A percentile compares a stretch with the other conserved stretches of the same genome.
These are phyloP conservation scores for Nymphalis io DNA, from an alignment of 1,140 invertebrate species.

Conservation along the genomic window DNA sequence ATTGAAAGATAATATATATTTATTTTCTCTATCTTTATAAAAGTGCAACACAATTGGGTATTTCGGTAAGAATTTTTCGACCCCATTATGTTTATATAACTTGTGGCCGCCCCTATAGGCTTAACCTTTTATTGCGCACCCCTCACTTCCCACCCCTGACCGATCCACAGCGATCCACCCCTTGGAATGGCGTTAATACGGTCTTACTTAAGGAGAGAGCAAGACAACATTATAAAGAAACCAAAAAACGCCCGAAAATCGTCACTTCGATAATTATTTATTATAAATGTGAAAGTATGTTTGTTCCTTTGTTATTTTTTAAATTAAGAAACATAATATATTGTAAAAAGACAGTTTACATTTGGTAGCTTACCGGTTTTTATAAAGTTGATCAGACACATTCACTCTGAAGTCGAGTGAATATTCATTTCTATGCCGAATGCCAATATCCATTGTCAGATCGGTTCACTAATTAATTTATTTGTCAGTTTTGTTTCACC, in stretches of 20 bases:
- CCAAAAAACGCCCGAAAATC: neutral
- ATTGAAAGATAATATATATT: neutral
- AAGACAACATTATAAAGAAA: slow-evolving; percentile 53
- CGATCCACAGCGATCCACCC: slow-evolving; percentile 56
- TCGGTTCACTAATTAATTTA: too few relatives aligned
- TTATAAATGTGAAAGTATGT: too few relatives aligned
- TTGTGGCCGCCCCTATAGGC: slow-evolving; percentile 52
- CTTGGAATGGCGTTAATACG: slow-evolving; percentile 37
- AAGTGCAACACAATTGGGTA: neutral
- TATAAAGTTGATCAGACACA: too few relatives aligned
- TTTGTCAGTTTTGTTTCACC: too few relatives aligned
- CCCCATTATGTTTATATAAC: slow-evolving; percentile 16
- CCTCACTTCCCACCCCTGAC: slow-evolving; percentile 39
- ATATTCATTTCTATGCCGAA: too few relatives aligned
- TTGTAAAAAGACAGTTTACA: too few relatives aligned
- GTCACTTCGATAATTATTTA: too few relatives aligned
- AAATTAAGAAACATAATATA: too few relatives aligned
- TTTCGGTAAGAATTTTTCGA: slow-evolving; percentile 2
- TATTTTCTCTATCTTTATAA: neutral
- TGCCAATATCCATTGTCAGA: too few relatives aligned
- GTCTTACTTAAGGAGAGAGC: slow-evolving; percentile 48
- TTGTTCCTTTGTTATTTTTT: too few relatives aligned
- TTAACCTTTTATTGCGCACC: slow-evolving; percentile 56
- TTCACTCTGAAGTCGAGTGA: too few relatives aligned
- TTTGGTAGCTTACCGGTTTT: too few relatives aligned